phyloP scores from a whole-genome alignment of 1,140 invertebrate species.

The Lepidurus arcticus region DNA sequence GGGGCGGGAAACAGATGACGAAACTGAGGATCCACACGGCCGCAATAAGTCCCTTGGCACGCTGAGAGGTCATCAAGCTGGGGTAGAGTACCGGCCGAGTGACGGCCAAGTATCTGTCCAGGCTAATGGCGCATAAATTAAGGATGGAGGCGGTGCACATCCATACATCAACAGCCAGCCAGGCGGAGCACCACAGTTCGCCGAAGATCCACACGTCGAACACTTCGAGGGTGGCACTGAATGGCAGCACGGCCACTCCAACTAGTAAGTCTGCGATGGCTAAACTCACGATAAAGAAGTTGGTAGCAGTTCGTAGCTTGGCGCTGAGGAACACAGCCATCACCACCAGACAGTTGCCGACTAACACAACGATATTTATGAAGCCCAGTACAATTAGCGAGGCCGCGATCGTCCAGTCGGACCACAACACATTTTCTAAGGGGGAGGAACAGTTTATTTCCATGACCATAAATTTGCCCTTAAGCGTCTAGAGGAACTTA shows the following conservation, averaged over 20 bases:
- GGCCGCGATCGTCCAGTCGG: constrained; percentile 62
- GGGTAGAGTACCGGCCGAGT: constrained; percentile 89
- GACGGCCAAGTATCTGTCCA: constrained; percentile 91
- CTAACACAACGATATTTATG: constrained; percentile 78
- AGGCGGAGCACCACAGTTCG: constrained; percentile 83
- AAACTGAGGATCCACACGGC: constrained; percentile 91
- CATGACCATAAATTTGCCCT: constrained; percentile 6
- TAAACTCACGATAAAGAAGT: constrained; percentile 89
- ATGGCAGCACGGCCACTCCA: constrained; percentile 82
- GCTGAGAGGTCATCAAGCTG: constrained; percentile 77
- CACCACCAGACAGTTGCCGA: constrained; percentile 85
- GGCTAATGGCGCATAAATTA: constrained; percentile 83
- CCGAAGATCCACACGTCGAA: constrained; percentile 87
- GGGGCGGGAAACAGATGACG: constrained; percentile 91
- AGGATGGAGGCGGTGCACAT: constrained; percentile 94
- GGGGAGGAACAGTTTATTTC: constrained; percentile 62
- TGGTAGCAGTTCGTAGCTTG: constrained; percentile 85
- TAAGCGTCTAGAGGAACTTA: neutral
- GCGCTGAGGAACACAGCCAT: constrained; percentile 79
- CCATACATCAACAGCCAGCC: constrained; percentile 92
- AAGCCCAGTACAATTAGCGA: constrained; percentile 69
- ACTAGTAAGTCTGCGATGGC: constrained; percentile 88
- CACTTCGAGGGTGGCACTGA: constrained; percentile 82
- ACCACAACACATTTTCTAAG: constrained; percentile 68
- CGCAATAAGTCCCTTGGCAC: constrained; percentile 81